These are phyloP conservation scores for Ophraella communa DNA, from an alignment of 2,888 invertebrate species.

Conservation along the genomic window DNA sequence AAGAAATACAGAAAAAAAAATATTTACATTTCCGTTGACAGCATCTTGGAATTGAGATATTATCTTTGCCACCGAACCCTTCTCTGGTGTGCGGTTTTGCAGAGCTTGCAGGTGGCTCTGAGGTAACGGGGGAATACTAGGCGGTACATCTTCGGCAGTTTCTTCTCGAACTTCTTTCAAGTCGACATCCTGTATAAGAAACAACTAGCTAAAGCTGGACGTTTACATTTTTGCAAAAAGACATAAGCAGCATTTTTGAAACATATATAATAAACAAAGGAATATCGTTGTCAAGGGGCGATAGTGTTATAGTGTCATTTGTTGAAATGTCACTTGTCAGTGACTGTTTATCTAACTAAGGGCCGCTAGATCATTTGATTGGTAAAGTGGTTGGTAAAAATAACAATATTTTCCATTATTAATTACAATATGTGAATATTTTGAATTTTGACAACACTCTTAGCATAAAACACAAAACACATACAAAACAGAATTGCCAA, in stretches of 20 bases:
- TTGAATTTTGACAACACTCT: too few relatives aligned
- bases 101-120: conserved; percentile 56
- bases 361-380: too few relatives aligned
- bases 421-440: too few relatives aligned
- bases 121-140: conserved; percentile 59
- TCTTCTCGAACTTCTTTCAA: conserved; percentile 49
- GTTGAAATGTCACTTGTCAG: too few relatives aligned
- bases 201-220: conserved; percentile 10
- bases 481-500: too few relatives aligned
- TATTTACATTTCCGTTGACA: conserved; percentile 54
- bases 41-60: conserved; percentile 60
- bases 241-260: neutral
- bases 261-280: too few relatives aligned
- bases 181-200: conserved; percentile 52
- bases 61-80: conserved; percentile 58
- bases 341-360: too few relatives aligned
- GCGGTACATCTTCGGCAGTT: conserved; percentile 50
- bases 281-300: too few relatives aligned
- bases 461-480: too few relatives aligned
- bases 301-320: too few relatives aligned
- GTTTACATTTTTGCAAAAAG: conserved; percentile 2
- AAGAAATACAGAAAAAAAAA: conserved; percentile 33
- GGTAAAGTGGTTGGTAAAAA: too few relatives aligned
- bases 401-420: too few relatives aligned
- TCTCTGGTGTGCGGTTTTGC: conserved; percentile 52